Base-by-base conservation (phyloP, 2,888 invertebrate species). In the Watsonalla cultraria region DNA sequence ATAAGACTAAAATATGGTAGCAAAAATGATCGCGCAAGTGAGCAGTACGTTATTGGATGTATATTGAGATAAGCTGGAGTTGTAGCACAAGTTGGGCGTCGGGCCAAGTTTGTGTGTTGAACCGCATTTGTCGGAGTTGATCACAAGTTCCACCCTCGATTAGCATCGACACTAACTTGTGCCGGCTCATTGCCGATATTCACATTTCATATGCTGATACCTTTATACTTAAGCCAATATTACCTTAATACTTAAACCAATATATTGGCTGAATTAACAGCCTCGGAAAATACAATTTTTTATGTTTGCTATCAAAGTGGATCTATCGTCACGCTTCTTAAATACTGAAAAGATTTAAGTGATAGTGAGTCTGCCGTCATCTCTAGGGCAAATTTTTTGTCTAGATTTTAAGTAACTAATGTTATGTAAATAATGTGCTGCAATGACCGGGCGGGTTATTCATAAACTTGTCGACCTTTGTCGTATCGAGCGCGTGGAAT, bases 41-140 rank as follows among this genome's bases (percentile, higher is more conserved):
- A 53, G 55, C 51, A 37, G 47, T 34, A 35, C 24, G 9, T 45
- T 51, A 55, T 54, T 53, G 54, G 48, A 54, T 54, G 57, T 65
- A 54, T 62, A 65, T 57, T 59, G 57, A 66, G 57, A 59, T 61
- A 57, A 58, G 54, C 52, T 54, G 54, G 53, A 59, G 52, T 52
- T 53, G 56, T 51, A 49, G 57, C 52, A 51, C 52, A 69, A 77
- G 64, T 73, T 68, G 50, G 55, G 56, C 64, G 58, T 57, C 64
- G 58, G 64, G 69, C 59, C 66, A 84, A 85, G 83, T 86, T 86
- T 74, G 79, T 76, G 72, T 70, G 78, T 76, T 75, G 76, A 80
- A 86, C 88, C 87, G 80, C 86, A 86, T 82, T 83, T 76, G 84
- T 81, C 83, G 74, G 72, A 69, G 70, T 74, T 68, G 72, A 72